phyloP scores from a whole-genome alignment of 2,888 invertebrate species.

The Eremobia ochroleuca region DNA sequence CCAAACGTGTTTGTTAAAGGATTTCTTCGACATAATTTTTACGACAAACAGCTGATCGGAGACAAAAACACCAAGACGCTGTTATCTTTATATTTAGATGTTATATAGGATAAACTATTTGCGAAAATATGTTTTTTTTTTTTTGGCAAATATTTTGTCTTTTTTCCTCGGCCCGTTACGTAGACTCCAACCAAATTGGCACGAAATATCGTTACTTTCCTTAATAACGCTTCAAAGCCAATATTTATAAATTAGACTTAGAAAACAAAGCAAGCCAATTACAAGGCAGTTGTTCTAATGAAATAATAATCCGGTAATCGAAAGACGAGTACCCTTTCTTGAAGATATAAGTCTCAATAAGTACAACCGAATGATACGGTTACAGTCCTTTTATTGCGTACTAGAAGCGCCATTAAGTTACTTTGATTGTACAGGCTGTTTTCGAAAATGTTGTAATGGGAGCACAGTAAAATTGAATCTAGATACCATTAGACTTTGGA shows the following conservation, averaged over 20 bases:
- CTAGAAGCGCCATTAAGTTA: conserved; percentile 57
- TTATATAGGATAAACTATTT: no score
- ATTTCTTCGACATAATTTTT: no score
- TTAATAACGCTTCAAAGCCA: conserved; percentile 34
- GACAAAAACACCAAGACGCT: no score
- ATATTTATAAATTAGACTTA: conserved; percentile 51
- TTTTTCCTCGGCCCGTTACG: no score
- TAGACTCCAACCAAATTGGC: no score
- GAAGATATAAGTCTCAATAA: conserved; percentile 73
- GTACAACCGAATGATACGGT: conserved; percentile 59
- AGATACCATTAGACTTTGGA: conserved; percentile 16
- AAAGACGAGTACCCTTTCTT: conserved; percentile 68
- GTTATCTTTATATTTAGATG: no score
- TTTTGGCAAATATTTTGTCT: no score
- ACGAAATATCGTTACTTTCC: conserved; percentile 29
- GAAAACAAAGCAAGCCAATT: conserved; percentile 65
- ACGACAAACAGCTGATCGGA: no score
- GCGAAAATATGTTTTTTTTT: no score
- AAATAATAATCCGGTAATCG: conserved; percentile 79
- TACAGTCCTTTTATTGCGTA: conserved; percentile 45
- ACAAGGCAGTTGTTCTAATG: conserved; percentile 71
- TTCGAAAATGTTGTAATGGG: conserved; percentile 37
- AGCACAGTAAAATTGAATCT: conserved; percentile 31
- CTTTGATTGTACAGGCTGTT: conserved; percentile 41
- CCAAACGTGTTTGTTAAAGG: no score